Evolutionary conservation across 2,113 vertebrate genomes (phyloP), one percentile per base, ranked within the genome.

Genomic region (Oreocharis arfaki): DNA sequence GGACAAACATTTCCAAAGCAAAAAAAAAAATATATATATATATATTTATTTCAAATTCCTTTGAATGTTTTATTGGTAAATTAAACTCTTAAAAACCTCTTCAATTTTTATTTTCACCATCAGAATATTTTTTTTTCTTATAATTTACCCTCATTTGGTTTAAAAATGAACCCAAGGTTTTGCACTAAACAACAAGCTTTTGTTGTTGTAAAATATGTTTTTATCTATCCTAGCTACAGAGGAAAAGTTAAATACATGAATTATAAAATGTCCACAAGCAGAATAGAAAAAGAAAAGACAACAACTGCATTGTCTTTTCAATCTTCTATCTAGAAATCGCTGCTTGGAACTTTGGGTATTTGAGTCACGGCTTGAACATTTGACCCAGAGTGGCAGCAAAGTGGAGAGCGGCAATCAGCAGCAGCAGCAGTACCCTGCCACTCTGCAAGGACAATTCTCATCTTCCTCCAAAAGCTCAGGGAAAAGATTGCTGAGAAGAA

Each of bases 361-460:
- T 78, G 52, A n/a, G 19, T 71, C 15, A 27, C 0, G 0, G 33
- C 74, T 74, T 0, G 0, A 61, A 15, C 16, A 16, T n/a, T 22
- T 74, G 59, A 59, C 33, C 6, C 13, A 28, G 33, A 69, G 41
- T 26, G n/a, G 41, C 53, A 91, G 61, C 52, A 32, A 80, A 77
- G 30, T 11, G 32, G 37, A 46, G 30, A 73, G 67, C 73, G 70
- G n/a, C 37, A 74, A 69, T 69, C 64, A 90, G 37, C 1, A 4
- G 44, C 59, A 82, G 52, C 2, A 59, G 60, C 42, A 1, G 11
- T 5, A 27, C 11, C 11, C 37, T 28, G 30, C 27, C 18, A 39
- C 18, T 82, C 69, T 35, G 26, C 44, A 41, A 82, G 49, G 53
- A 55, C 60, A 56, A 23, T 30, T 42, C 32, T 76, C 37, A 13